Percentiles rank a stretch among this genome's conserved stretches.
Conservation (phyloP, 1,140 invertebrate species). For the Scaptomyza hsui region DNA sequence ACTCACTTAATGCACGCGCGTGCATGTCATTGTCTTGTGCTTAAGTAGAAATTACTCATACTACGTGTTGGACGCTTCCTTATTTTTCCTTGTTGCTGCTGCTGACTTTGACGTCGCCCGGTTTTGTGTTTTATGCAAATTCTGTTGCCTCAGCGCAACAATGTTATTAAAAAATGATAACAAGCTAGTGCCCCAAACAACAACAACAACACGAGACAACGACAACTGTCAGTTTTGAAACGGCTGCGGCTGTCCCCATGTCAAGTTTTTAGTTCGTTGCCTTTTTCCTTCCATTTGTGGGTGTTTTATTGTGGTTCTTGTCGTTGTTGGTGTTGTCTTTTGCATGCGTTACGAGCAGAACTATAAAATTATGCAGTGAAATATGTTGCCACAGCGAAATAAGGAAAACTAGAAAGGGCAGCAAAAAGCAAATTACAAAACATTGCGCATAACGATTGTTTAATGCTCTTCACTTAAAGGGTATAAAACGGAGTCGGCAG, state of each 20-base stretch:
- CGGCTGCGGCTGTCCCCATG: slow-evolving; percentile 78
- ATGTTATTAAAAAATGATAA: slow-evolving; percentile 83
- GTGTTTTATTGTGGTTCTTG: slow-evolving; percentile 35
- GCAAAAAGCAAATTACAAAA: slow-evolving; percentile 29
- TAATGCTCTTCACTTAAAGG: not conserved
- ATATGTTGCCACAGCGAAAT: slow-evolving; percentile 72
- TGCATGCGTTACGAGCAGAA: slow-evolving; percentile 67
- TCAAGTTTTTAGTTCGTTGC: slow-evolving; percentile 77
- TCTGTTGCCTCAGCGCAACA: slow-evolving; percentile 69
- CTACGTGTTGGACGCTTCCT: slow-evolving; percentile 62
- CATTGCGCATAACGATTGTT: not conserved
- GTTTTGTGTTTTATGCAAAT: slow-evolving; percentile 77
- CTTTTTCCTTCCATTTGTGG: slow-evolving; percentile 20
- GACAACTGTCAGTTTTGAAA: slow-evolving; percentile 77
- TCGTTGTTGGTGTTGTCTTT: slow-evolving; percentile 63
- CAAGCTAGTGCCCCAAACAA: slow-evolving; percentile 63
- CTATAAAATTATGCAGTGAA: slow-evolving; percentile 80
- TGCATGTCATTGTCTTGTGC: slow-evolving; percentile 76
- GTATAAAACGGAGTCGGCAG: not conserved
- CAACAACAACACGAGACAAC: slow-evolving; percentile 54
- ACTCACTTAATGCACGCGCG: slow-evolving; percentile 54
- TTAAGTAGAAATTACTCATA: slow-evolving; percentile 80
- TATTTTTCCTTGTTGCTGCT: not conserved
- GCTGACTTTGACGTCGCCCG: slow-evolving; percentile 27
- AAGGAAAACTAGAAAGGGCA: slow-evolving; percentile 11